Evolutionary conservation across 2,888 invertebrate species (phyloP).

Genomic region (Auanema sp.): DNA sequence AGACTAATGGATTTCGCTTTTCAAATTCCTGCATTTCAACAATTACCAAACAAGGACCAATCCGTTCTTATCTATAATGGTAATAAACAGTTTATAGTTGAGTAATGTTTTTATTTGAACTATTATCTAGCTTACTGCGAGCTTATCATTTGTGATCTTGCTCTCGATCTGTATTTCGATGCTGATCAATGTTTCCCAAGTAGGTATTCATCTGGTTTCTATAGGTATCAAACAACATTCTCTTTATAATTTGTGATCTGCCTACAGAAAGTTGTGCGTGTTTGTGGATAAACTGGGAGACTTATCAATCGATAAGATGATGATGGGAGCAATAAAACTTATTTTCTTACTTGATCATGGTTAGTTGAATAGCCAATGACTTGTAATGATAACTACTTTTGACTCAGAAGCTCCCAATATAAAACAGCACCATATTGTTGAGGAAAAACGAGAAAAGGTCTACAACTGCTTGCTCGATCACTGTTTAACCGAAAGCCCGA

Average conservation of each 20-base stretch:
- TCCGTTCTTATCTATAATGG: conserved; percentile 7
- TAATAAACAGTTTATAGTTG: background rate
- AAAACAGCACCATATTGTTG: background rate
- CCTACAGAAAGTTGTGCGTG: background rate
- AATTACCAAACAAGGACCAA: conserved; percentile 2
- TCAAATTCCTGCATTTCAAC: conserved; percentile 6
- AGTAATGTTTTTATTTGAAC: background rate
- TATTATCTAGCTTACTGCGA: background rate
- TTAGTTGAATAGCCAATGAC: background rate
- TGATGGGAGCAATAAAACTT: conserved; percentile 10
- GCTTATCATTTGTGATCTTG: too few species aligned
- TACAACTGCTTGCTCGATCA: background rate
- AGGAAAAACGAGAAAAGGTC: background rate
- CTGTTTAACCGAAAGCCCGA: background rate
- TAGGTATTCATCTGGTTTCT: too few species aligned
- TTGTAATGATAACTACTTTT: too few species aligned
- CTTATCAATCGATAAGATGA: conserved; percentile 5
- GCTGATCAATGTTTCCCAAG: background rate
- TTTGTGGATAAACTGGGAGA: conserved; percentile 1
- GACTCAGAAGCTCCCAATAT: background rate
- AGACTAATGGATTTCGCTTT: conserved; percentile 69
- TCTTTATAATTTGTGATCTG: background rate
- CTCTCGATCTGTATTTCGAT: background rate
- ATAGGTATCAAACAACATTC: too few species aligned
- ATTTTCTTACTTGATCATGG: conserved; percentile 13